Evolutionary conservation across 2,113 vertebrate genomes (phyloP).

Genomic region (Bostrychus sinensis): DNA sequence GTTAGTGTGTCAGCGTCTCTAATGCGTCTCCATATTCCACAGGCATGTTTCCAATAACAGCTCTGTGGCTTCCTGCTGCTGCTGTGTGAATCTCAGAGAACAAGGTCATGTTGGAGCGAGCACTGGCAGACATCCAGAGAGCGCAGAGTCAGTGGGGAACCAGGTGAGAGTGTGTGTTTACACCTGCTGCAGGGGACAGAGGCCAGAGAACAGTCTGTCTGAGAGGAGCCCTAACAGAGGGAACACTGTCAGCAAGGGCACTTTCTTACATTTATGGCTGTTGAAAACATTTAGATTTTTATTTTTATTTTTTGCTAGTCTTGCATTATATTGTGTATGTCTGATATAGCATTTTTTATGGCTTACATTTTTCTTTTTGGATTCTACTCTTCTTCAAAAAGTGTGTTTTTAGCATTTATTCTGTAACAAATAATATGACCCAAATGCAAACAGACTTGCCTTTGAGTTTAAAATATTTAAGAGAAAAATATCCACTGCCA

Average conservation of each 20-base stretch:
- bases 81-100: constrained; percentile 8
- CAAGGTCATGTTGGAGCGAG: constrained; percentile 20
- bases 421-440: background rate
- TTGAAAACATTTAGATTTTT: too few relatives aligned
- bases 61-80: constrained; percentile 25
- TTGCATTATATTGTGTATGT: too few relatives aligned
- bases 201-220: background rate
- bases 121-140: constrained; percentile 25
- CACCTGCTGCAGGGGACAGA: background rate
- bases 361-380: too few relatives aligned
- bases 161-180: constrained; percentile 22
- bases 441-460: background rate
- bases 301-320: too few relatives aligned
- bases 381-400: too few relatives aligned
- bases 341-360: too few relatives aligned
- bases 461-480: background rate
- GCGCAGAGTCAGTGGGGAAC: constrained; percentile 11
- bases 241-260: background rate
- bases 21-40: background rate
- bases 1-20: background rate
- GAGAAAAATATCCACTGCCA: background rate
- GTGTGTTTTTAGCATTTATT: too few relatives aligned
- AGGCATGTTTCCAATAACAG: constrained; percentile 10
- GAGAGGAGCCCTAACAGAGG: background rate
- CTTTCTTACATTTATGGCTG: too few relatives aligned